These are phyloP conservation scores for Pyrgilauda ruficollis DNA, from an alignment of 2,113 vertebrate genomes.

Conservation along the genomic window DNA sequence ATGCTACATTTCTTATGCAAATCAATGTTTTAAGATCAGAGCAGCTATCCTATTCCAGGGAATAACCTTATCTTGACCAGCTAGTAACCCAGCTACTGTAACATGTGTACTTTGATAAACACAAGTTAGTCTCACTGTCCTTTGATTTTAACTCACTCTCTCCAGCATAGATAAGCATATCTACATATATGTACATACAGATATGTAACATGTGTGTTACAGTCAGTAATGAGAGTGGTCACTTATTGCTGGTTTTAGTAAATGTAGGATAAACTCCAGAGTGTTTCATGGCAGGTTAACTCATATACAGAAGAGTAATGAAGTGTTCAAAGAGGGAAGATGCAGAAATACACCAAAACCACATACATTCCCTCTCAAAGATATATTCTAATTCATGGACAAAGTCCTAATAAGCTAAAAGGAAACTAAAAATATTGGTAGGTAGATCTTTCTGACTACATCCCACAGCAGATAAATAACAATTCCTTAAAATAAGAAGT, in stretches of 20 bases:
- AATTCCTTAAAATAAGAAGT: neutral
- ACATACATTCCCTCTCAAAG: neutral
- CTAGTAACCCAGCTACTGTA: neutral
- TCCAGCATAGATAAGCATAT: neutral
- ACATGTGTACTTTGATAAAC: neutral
- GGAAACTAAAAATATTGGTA: neutral
- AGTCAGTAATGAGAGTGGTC: neutral
- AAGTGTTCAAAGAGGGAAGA: neutral
- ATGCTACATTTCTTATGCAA: neutral
- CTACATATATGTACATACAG: neutral
- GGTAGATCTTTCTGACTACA: neutral
- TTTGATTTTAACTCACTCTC: neutral
- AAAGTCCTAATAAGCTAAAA: neutral
- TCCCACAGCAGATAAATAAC: neutral
- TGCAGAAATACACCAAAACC: neutral
- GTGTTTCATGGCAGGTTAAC: neutral
- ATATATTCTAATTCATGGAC: neutral
- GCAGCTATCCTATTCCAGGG: neutral
- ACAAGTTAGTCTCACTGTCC: neutral
- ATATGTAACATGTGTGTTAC: neutral
- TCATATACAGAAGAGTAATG: neutral
- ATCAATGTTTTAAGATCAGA: neutral
- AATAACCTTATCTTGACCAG: neutral
- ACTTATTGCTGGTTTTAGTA: neutral
- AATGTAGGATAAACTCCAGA: neutral